Evolutionary conservation across 2,797 vertebrate genomes (phyloP).

Genomic region (Aeoliscus strigatus): DNA sequence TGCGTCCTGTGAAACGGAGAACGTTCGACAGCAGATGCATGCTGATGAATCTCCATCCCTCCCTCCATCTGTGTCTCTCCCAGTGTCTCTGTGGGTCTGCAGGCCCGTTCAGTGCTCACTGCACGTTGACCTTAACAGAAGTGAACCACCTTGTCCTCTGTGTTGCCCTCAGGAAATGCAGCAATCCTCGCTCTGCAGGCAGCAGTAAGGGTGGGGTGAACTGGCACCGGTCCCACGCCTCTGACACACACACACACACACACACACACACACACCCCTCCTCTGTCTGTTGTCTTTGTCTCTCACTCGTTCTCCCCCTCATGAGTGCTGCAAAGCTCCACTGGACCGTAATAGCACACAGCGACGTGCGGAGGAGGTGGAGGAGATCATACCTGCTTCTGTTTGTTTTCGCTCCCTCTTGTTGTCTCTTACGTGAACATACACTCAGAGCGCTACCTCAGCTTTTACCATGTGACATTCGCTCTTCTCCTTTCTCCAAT

Average conservation of each 20-base stretch:
- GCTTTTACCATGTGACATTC: too few relatives aligned
- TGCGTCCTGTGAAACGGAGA: slow-evolving; percentile 42
- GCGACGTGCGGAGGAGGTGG: slow-evolving; percentile 24
- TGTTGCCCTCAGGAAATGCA: slow-evolving; percentile 76
- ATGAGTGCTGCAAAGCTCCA: slow-evolving; percentile 36
- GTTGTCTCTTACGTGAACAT: neutral
- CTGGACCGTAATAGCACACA: slow-evolving; percentile 41
- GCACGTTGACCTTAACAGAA: slow-evolving; percentile 51
- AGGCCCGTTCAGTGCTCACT: slow-evolving; percentile 27
- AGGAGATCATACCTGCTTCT: slow-evolving; percentile 27
- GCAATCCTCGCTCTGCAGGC: slow-evolving; percentile 71
- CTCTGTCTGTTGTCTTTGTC: slow-evolving; percentile 21
- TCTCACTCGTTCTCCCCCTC: slow-evolving; percentile 22
- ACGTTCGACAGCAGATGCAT: slow-evolving; percentile 31
- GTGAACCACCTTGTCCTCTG: slow-evolving; percentile 67
- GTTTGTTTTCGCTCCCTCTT: slow-evolving; percentile 12
- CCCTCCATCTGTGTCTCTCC: slow-evolving; percentile 15
- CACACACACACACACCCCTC: slow-evolving; percentile 9
- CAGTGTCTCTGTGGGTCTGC: slow-evolving; percentile 9
- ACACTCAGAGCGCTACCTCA: neutral
- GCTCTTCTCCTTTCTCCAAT: too few relatives aligned
- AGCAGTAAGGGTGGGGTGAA: slow-evolving; percentile 72
- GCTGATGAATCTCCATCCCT: slow-evolving; percentile 9
- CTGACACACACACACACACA: slow-evolving; percentile 23
- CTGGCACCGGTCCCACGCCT: slow-evolving; percentile 66